Conservation (phyloP, 2,888 invertebrate species). For the Corbicula japonica region DNA sequence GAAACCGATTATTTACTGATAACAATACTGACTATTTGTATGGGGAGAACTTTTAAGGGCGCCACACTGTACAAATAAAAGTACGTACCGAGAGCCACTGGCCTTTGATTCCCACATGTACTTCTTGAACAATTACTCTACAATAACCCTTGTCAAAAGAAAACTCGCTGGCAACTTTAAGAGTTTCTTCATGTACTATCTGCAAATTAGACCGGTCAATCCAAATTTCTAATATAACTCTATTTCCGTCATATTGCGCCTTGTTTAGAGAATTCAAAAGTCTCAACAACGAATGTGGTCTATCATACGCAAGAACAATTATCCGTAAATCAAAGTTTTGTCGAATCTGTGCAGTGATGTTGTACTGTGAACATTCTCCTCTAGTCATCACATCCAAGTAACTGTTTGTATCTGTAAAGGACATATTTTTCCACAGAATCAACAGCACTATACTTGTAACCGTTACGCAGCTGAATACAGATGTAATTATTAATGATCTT, state of each 20-base stretch:
- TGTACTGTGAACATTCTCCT: too few relatives aligned
- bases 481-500: too few relatives aligned
- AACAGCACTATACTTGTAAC: too few relatives aligned
- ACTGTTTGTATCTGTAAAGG: too few relatives aligned
- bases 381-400: too few relatives aligned
- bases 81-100: constrained; percentile 9
- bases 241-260: neutral
- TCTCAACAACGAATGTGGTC: neutral
- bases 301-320: neutral
- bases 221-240: constrained; percentile 9
- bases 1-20: too few relatives aligned
- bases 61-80: too few relatives aligned
- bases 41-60: too few relatives aligned
- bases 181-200: neutral
- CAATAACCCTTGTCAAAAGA: neutral
- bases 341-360: too few relatives aligned
- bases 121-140: neutral
- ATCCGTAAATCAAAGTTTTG: constrained; percentile 7
- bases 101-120: constrained; percentile 7
- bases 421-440: too few relatives aligned
- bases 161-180: neutral
- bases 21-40: too few relatives aligned
- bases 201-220: neutral
- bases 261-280: constrained; percentile 5
- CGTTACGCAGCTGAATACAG: too few relatives aligned